A percentile compares a stretch with the other conserved stretches of the same genome.
phyloP scores from a whole-genome alignment of 2,113 vertebrate species.

The Turdus rufiventris region DNA sequence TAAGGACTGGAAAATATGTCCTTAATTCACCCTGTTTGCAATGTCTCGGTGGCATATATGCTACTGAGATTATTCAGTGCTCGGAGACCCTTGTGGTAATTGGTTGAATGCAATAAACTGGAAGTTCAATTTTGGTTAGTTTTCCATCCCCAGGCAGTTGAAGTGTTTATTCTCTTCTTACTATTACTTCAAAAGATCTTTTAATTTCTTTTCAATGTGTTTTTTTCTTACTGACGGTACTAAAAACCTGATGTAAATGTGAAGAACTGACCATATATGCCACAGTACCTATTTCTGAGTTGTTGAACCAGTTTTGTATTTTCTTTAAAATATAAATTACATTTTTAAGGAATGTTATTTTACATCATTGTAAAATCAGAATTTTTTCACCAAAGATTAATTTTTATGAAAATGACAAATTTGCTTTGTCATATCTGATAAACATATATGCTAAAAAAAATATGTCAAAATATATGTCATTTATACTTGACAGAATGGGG shows the following conservation, averaged over 20 bases:
- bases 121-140: conserved; percentile 21
- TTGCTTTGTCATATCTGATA: not conserved
- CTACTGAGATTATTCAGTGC: not conserved
- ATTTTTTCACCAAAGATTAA: not conserved
- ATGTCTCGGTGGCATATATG: not conserved
- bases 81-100: conserved; percentile 26
- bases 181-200: not conserved
- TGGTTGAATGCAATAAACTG: conserved; percentile 11
- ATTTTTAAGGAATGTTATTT: not conserved
- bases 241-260: not conserved
- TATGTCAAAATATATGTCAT: not conserved
- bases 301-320: not conserved
- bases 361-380: not conserved
- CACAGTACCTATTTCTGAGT: not conserved
- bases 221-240: not conserved
- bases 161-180: not conserved
- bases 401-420: not conserved
- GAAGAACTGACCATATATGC: not conserved
- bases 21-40: conserved; percentile 48
- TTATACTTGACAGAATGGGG: not conserved
- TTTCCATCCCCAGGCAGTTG: not conserved
- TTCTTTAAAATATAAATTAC: not conserved
- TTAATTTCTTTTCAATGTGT: not conserved
- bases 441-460: not conserved
- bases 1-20: conserved; percentile 50